Evolutionary conservation across 2,888 invertebrate species (phyloP).

Genomic region (Sceliomorpha sp.): DNA sequence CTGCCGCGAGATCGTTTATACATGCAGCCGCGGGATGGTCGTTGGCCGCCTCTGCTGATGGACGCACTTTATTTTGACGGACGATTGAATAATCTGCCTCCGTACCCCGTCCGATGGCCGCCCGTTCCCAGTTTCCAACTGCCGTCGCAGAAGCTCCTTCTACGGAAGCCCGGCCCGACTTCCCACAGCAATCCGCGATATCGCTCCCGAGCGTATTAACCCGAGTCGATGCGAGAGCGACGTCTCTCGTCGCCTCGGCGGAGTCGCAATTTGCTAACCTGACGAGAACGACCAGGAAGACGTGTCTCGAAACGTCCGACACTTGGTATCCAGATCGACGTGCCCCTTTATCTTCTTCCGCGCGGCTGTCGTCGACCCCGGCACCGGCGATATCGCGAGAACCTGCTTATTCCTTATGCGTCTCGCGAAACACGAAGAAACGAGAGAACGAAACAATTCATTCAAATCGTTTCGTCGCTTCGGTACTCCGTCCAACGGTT

Average conservation of each 20-base stretch:
- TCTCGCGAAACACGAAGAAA: neutral
- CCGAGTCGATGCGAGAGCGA: conserved; percentile 23
- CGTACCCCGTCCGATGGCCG: conserved; percentile 59
- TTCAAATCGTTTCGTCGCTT: neutral
- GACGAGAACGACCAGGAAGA: conserved; percentile 51
- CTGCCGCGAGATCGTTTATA: conserved; percentile 66
- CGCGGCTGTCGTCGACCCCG: conserved; percentile 3
- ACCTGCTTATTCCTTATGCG: conserved; percentile 3
- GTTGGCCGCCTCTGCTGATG: conserved; percentile 67
- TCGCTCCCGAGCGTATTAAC: conserved; percentile 33
- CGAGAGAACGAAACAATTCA: conserved; percentile 1
- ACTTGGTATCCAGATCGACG: conserved; percentile 13
- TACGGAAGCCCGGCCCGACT: conserved; percentile 65
- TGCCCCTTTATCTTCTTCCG: conserved; percentile 52
- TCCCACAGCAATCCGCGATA: conserved; percentile 34
- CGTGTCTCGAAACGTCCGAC: conserved; percentile 23
- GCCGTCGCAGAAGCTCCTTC: conserved; percentile 64
- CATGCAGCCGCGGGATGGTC: conserved; percentile 64
- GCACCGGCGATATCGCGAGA: neutral
- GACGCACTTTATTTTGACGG: conserved; percentile 73
- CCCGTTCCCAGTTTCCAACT: conserved; percentile 31
- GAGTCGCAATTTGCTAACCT: conserved; percentile 68
- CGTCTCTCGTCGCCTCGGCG: conserved; percentile 55
- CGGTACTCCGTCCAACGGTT: neutral
- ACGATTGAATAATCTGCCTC: conserved; percentile 73